Conservation (phyloP, 2,113 vertebrate species). For the Progne subis region DNA sequence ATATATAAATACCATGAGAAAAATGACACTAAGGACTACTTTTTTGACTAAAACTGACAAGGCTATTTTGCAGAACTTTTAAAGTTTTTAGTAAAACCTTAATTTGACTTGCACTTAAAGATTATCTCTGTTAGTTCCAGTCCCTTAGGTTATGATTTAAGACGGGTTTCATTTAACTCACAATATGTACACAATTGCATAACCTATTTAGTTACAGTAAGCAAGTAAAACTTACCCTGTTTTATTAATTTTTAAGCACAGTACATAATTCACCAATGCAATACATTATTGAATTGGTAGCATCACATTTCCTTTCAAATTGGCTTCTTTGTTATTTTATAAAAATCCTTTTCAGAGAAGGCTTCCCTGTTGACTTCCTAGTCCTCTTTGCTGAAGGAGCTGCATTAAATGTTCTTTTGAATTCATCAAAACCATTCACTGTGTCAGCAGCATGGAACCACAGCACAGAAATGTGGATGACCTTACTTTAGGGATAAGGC, state of each 20-base stretch:
- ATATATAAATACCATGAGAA: background rate
- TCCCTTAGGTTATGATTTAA: background rate
- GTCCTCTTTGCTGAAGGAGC: background rate
- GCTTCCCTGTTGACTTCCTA: background rate
- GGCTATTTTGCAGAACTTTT: background rate
- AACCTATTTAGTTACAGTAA: constrained; percentile 25
- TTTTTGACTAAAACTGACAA: background rate
- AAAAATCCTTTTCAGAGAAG: background rate
- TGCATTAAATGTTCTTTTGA: background rate
- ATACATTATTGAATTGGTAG: background rate
- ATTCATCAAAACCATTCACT: background rate
- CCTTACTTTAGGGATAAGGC: background rate
- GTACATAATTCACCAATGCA: background rate
- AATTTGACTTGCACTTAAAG: background rate
- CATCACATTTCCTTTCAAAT: background rate
- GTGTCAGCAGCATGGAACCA: background rate
- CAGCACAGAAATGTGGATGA: background rate
- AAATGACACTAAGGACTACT: background rate
- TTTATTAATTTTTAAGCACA: constrained; percentile 49
- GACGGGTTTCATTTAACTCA: constrained; percentile 43
- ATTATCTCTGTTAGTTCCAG: background rate
- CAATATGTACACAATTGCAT: constrained; percentile 32
- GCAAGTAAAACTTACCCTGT: constrained; percentile 16
- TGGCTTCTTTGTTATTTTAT: background rate
- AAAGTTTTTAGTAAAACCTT: background rate